These are phyloP conservation scores for Sminthurides aquaticus DNA, from an alignment of 2,888 invertebrate species.

Conservation along the genomic window DNA sequence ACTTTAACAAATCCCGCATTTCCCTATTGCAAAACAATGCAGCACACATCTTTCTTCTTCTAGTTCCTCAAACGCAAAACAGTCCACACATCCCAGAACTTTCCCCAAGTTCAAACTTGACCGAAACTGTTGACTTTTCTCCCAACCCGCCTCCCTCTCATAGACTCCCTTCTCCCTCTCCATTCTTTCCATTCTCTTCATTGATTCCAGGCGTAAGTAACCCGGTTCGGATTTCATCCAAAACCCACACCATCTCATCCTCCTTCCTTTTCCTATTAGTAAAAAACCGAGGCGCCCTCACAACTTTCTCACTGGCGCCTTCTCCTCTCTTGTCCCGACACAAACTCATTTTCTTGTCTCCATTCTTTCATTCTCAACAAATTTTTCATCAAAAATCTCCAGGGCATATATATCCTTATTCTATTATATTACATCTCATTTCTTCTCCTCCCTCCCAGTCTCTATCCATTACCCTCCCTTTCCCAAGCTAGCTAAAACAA, in stretches of 20 bases:
- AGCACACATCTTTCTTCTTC: too few relatives aligned
- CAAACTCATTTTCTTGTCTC: not conserved
- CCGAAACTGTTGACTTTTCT: not conserved
- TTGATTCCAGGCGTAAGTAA: not conserved
- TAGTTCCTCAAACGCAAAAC: too few relatives aligned
- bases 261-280: not conserved
- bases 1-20: too few relatives aligned
- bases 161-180: not conserved
- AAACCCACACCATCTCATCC: not conserved
- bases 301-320: not conserved
- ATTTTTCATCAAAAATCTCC: not conserved
- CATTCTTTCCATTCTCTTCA: not conserved
- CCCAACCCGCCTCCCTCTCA: not conserved
- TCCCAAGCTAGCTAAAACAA: too few relatives aligned
- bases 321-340: not conserved
- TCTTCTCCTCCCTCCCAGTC: too few relatives aligned
- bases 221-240: not conserved
- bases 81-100: too few relatives aligned
- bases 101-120: not conserved
- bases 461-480: not conserved
- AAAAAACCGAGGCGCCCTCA: not conserved
- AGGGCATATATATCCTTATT: not conserved
- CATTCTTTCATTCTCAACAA: not conserved
- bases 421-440: too few relatives aligned
- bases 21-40: too few relatives aligned